Base-by-base conservation (phyloP, 2,888 invertebrate species). In the Chrysotoxum bicinctum region DNA sequence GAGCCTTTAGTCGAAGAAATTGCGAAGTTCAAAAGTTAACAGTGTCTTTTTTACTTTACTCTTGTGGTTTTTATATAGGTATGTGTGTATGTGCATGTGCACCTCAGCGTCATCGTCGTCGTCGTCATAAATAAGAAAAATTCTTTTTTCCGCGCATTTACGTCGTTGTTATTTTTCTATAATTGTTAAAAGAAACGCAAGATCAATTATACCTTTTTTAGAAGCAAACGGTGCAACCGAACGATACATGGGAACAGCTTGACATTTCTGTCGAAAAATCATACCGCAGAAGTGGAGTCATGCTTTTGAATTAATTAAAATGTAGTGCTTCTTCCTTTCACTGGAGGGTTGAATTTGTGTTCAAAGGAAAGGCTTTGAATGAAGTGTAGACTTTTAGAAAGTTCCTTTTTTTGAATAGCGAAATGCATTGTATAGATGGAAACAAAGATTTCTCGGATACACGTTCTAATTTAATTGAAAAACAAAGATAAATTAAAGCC, bases 1-100 rank as follows among this genome's bases (percentile, higher is more conserved):
- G 21, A 50, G 19, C 50, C 37, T 23, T 35, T 35, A 19, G n/a
- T 35, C 9, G 23, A 23, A 37, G 66, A 2, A 35, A 35, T 6
- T 50, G 32, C 35, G 66, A 66, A 66, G 66, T 35, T 50, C 48
- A 50, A 35, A 50, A 66, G 35, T 21, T 35, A 23, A 50, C 48
- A 35, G 66, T 50, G 50, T 50, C 21, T 35, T 23, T 35, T 43
- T 50, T n/a, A 48, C 35, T 64, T 48, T 8, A n/a, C 19, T 32
- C 30, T 30, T 48, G 48, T 64, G 45, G 48, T 48, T 32, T 43
- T 26, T 37, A 5, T 21, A 45, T n/a, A n/a, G n/a, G n/a, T n/a
- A n/a, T n/a, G n/a, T n/a, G n/a, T n/a, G n/a, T n/a, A n/a, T n/a
- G n/a, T n/a, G n/a, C 37, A 19, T 10, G 1, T 32, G 2, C 32